A percentile compares a stretch with the other conserved stretches of the same genome.
phyloP scores from a whole-genome alignment of 1,140 invertebrate genomes.

The Trichogramma pretiosum region DNA sequence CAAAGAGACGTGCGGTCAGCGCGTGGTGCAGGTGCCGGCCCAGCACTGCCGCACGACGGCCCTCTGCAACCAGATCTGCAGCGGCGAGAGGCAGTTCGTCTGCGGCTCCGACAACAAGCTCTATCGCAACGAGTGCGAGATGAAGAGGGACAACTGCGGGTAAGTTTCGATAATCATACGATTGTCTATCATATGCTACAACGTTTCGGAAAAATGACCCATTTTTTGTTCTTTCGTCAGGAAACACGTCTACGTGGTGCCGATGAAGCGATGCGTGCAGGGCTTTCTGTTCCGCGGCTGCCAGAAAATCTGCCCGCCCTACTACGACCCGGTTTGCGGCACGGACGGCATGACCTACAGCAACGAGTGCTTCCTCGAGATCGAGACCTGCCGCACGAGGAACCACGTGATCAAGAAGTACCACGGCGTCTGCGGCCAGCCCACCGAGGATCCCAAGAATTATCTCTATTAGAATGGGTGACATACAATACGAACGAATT shows the following conservation, averaged over 20 bases:
- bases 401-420: constrained; percentile 55
- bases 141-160: constrained; percentile 87
- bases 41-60: constrained; percentile 76
- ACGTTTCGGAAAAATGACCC: background rate
- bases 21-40: constrained; percentile 68
- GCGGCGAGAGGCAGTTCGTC: constrained; percentile 67
- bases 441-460: constrained; percentile 58
- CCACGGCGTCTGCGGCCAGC: constrained; percentile 61
- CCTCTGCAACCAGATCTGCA: constrained; percentile 67
- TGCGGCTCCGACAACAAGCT: constrained; percentile 88
- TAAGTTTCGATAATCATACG: constrained; percentile 27
- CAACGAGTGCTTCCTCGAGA: constrained; percentile 85
- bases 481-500: background rate
- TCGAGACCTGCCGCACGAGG: constrained; percentile 78
- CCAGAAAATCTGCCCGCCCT: constrained; percentile 71
- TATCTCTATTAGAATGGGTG: constrained; percentile 53
- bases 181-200: background rate
- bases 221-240: constrained; percentile 43
- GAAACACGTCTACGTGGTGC: constrained; percentile 80
- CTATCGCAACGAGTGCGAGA: constrained; percentile 86
- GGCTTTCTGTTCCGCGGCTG: constrained; percentile 79
- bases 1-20: constrained; percentile 72
- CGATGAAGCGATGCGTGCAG: constrained; percentile 71
- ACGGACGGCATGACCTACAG: constrained; percentile 83
- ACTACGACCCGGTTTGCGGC: constrained; percentile 84